Percentiles rank a stretch among this genome's conserved stretches.
Evolutionary conservation across 2,113 vertebrate species (phyloP).

Genomic region (Tonatia bakeri): DNA sequence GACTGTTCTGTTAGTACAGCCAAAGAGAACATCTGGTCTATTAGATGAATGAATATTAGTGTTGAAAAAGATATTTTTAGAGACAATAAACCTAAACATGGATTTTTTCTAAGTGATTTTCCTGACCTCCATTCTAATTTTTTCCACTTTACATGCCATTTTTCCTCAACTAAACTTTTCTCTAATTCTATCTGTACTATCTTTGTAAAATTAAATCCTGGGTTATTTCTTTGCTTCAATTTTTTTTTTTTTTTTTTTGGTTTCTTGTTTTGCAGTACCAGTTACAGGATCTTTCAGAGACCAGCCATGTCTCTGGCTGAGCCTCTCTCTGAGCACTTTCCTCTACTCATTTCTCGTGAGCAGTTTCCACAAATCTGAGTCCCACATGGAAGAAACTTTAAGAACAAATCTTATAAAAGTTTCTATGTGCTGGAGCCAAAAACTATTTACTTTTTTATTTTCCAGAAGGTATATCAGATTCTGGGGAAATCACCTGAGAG

Average conservation of each 20-base stretch:
- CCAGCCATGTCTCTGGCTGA: rapidly evolving
- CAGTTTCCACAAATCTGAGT: not conserved
- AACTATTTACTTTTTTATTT: not conserved
- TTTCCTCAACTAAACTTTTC: not conserved
- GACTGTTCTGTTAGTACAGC: rapidly evolving
- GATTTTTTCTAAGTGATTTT: not conserved
- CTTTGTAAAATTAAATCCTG: not conserved
- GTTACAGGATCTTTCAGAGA: not conserved
- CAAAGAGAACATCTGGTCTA: not conserved
- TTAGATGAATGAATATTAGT: not conserved
- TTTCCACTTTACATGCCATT: not conserved
- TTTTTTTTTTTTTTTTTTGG: not conserved
- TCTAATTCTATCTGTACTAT: not conserved
- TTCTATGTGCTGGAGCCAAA: not conserved
- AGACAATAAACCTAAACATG: not conserved
- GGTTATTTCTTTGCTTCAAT: not conserved
- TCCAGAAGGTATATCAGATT: not conserved
- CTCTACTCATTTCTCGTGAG: rapidly evolving
- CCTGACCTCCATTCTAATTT: not conserved
- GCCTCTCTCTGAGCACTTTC: too few relatives aligned
- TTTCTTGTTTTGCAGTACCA: not conserved
- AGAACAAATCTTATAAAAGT: not conserved
- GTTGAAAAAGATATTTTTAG: not conserved
- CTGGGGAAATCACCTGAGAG: not conserved
- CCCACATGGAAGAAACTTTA: not conserved